A percentile compares a stretch with the other conserved stretches of the same genome.
Conservation (phyloP, 1,140 invertebrate genomes). For the Sesamia nonagrioides region DNA sequence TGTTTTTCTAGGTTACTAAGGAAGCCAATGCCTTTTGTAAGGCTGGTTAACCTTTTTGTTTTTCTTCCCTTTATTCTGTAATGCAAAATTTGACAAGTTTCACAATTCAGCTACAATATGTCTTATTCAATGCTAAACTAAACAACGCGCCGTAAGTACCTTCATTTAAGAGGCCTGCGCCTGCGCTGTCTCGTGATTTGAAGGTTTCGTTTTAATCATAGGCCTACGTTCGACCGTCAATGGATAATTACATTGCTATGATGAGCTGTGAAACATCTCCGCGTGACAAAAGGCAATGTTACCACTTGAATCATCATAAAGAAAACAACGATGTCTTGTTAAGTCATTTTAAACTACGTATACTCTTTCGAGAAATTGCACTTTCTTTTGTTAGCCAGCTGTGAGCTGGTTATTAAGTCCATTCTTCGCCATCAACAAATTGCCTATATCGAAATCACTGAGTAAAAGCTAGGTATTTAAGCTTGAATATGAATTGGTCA, state of each 20-base stretch:
- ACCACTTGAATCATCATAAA: background rate
- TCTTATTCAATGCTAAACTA: slow-evolving; percentile 43
- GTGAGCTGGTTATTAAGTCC: no score
- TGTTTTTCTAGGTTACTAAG: no score
- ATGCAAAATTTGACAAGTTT: background rate
- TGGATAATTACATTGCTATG: slow-evolving; percentile 17
- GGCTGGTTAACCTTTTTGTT: background rate
- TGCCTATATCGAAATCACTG: background rate
- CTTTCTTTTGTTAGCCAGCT: slow-evolving; percentile 23
- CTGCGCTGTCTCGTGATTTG: slow-evolving; percentile 15
- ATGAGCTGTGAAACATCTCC: slow-evolving; percentile 5
- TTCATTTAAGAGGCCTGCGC: slow-evolving; percentile 4
- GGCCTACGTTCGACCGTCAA: slow-evolving; percentile 10
- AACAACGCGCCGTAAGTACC: background rate
- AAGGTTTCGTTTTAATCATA: slow-evolving; percentile 41
- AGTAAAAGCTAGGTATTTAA: background rate
- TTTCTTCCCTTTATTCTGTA: background rate
- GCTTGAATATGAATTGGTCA: background rate
- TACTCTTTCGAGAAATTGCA: slow-evolving; percentile 14
- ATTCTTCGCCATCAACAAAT: background rate
- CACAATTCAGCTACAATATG: background rate
- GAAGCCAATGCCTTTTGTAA: no score
- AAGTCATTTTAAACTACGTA: slow-evolving; percentile 26
- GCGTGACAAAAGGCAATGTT: slow-evolving; percentile 5
- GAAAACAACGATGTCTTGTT: slow-evolving; percentile 12